Percentiles rank a stretch among this genome's conserved stretches.
Conservation (phyloP, 2,888 invertebrate genomes). For the Scelioninae gen. 1 region DNA sequence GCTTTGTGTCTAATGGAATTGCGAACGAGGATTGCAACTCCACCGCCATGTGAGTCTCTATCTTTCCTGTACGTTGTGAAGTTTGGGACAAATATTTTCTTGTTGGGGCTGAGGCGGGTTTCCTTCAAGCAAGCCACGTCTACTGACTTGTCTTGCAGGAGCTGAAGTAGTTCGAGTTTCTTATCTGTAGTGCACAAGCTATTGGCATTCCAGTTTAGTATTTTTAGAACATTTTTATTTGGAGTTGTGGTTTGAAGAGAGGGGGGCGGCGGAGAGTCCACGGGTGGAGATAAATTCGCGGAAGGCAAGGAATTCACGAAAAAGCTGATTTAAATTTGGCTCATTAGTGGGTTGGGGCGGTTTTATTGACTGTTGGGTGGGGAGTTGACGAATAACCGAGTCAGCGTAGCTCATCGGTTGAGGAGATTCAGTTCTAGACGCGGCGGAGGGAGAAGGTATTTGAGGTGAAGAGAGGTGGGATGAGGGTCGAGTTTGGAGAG, state of each 20-base stretch:
- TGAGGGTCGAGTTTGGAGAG: neutral
- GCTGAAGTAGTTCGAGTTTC: neutral
- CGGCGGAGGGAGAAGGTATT: neutral
- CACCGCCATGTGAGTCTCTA: neutral
- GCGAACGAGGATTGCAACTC: neutral
- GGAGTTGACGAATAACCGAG: no score
- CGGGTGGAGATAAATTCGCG: no score
- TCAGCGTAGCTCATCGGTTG: neutral
- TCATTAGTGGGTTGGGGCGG: neutral
- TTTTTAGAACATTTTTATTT: neutral
- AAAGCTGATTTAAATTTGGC: neutral
- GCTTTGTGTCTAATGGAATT: neutral
- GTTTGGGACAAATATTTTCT: neutral
- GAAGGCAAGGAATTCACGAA: neutral
- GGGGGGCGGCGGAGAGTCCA: neutral
- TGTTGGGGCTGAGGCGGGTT: neutral
- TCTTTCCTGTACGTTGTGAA: neutral
- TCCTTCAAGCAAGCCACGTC: neutral
- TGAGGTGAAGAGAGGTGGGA: neutral
- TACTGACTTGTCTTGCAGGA: neutral
- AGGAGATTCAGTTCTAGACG: neutral
- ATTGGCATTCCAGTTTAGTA: neutral
- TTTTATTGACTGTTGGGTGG: no score
- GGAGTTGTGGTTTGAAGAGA: neutral
- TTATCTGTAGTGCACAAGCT: neutral